Percentiles rank a stretch among this genome's conserved stretches.
Evolutionary conservation across 92 coral and sea anemone genomes (phyloP).

Genomic region (Bergia sp.): DNA sequence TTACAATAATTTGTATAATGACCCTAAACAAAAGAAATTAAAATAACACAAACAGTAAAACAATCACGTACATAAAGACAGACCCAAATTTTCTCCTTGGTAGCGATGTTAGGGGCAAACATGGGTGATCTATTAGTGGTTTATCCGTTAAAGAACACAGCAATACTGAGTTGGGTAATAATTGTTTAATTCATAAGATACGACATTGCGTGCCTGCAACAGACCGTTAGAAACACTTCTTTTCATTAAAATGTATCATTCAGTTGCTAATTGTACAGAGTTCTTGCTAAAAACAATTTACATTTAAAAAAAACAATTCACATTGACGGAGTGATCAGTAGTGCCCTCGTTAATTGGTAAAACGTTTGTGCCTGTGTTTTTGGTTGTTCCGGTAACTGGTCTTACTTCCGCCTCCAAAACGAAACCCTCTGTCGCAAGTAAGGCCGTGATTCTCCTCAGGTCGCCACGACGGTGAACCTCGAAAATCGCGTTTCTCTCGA

Average conservation of each 20-base stretch:
- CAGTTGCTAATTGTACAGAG: too few relatives aligned
- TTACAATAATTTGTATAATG: too few relatives aligned
- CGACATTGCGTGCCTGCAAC: not conserved
- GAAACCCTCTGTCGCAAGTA: conserved; percentile 31
- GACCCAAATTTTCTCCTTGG: not conserved
- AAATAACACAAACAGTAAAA: too few relatives aligned
- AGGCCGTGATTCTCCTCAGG: not conserved
- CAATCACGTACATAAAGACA: too few relatives aligned
- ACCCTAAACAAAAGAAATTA: too few relatives aligned
- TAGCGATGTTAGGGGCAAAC: not conserved
- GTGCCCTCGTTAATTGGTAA: not conserved
- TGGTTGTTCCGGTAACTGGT: not conserved
- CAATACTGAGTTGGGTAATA: not conserved
- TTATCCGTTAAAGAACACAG: not conserved
- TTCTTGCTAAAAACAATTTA: not conserved
- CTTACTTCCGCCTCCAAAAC: conserved; percentile 11
- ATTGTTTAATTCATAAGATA: not conserved
- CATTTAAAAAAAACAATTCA: not conserved
- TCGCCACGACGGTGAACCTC: not conserved
- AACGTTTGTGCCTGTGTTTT: not conserved
- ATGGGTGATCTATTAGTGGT: not conserved
- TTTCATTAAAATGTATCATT: too few relatives aligned
- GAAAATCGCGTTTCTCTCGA: not conserved
- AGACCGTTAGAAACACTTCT: too few relatives aligned
- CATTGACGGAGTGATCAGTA: not conserved